A percentile compares a stretch with the other conserved stretches of the same genome.
These are phyloP conservation scores for Motacilla alba DNA, from an alignment of 2,113 vertebrate genomes.

Conservation along the genomic window DNA sequence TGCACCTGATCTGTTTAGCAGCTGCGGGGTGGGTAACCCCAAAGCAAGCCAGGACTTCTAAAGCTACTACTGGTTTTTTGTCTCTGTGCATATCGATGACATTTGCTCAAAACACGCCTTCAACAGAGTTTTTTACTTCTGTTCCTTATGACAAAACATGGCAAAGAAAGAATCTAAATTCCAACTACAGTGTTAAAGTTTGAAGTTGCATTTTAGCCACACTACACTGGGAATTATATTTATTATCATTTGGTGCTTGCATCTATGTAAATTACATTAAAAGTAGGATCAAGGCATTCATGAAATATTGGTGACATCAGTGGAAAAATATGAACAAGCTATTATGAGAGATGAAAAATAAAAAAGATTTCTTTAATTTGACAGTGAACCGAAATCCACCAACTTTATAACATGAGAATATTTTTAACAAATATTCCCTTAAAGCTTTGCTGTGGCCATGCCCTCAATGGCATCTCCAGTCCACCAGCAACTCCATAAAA, in stretches of 20 bases:
- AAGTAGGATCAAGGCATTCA: conserved; percentile 16
- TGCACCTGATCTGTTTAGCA: not conserved
- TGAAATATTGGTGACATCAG: not conserved
- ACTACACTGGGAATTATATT: not conserved
- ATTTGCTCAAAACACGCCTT: not conserved
- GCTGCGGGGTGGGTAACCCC: not conserved
- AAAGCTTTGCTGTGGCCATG: not conserved
- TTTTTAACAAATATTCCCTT: not conserved
- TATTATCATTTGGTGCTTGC: not conserved
- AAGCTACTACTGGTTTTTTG: not conserved
- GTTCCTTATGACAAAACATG: not conserved
- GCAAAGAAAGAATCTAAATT: conserved; percentile 4
- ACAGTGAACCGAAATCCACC: not conserved
- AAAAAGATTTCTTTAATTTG: not conserved
- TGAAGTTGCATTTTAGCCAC: not conserved
- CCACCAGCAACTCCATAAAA: not conserved
- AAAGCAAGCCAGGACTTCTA: not conserved
- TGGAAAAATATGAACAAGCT: conserved; percentile 19
- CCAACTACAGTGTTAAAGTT: not conserved
- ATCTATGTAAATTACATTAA: conserved; percentile 6
- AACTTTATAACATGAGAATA: not conserved
- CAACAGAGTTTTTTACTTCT: not conserved
- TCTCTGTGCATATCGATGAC: not conserved
- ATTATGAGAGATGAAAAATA: not conserved
- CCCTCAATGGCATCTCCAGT: not conserved